Evolutionary conservation across 2,797 vertebrate species (phyloP).

Genomic region (Chaenodraco wilsoni): DNA sequence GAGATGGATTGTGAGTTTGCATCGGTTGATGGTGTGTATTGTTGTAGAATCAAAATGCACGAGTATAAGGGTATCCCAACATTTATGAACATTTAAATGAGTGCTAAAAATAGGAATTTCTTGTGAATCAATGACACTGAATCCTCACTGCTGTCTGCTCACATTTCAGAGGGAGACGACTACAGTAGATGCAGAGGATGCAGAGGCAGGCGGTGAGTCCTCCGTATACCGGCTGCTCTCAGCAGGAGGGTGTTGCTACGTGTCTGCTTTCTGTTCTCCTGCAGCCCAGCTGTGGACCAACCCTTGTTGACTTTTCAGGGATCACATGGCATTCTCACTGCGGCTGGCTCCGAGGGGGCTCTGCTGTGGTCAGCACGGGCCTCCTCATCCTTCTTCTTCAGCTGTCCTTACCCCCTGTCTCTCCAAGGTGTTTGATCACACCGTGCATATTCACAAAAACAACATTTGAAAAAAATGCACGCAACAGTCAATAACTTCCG

Average conservation of each 20-base stretch:
- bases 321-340: constrained; percentile 83
- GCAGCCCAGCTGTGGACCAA: constrained; percentile 81
- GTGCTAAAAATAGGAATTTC: constrained; percentile 28
- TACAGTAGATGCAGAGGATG: constrained; percentile 50
- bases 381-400: constrained; percentile 38
- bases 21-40: not conserved
- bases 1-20: constrained; percentile 36
- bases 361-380: constrained; percentile 72
- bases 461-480: constrained; percentile 1
- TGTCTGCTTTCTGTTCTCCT: constrained; percentile 75
- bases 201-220: constrained; percentile 46
- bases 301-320: constrained; percentile 85
- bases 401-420: constrained; percentile 30
- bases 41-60: constrained; percentile 22
- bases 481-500: not conserved
- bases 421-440: constrained; percentile 48
- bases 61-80: not conserved
- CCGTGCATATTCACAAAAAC: constrained; percentile 26
- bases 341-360: constrained; percentile 59
- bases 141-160: constrained; percentile 39
- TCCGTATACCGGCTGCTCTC: constrained; percentile 65
- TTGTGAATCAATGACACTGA: constrained; percentile 20
- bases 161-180: constrained; percentile 37
- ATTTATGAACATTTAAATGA: constrained; percentile 26
- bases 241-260: constrained; percentile 83